These are phyloP conservation scores for Acrobasis consociella DNA, from an alignment of 2,888 invertebrate species.

Conservation along the genomic window DNA sequence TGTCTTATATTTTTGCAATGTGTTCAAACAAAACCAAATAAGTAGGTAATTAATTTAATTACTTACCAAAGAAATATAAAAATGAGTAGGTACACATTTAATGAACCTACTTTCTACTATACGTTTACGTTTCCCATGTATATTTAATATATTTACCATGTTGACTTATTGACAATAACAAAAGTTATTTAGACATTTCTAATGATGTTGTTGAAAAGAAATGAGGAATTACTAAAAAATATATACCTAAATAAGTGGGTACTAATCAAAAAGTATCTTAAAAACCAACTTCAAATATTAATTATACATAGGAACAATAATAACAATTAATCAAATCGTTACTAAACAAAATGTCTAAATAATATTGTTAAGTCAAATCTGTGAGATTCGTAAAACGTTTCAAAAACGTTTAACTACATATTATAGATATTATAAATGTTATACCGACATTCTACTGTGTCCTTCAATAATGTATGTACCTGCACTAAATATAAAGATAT, in stretches of 20 bases:
- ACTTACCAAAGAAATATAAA: not conserved
- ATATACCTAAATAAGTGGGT: too few relatives aligned
- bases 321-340: not conserved
- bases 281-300: not conserved
- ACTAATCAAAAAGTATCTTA: not conserved
- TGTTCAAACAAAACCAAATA: not conserved
- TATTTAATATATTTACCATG: constrained; percentile 12
- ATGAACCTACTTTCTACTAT: not conserved
- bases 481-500: constrained; percentile 34
- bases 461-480: constrained; percentile 37
- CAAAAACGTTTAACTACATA: constrained; percentile 8
- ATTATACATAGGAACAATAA: not conserved
- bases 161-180: constrained; percentile 14
- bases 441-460: constrained; percentile 27
- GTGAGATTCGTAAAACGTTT: constrained; percentile 15
- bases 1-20: not conserved
- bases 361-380: constrained; percentile 3
- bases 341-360: constrained; percentile 10
- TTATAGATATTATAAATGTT: constrained; percentile 27
- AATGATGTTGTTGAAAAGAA: not conserved
- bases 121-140: not conserved
- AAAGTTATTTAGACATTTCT: constrained; percentile 18
- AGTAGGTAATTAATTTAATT: not conserved
- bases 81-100: not conserved
- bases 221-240: not conserved